Conservation (phyloP, 2,113 vertebrate species). For the Cavia aperea region DNA sequence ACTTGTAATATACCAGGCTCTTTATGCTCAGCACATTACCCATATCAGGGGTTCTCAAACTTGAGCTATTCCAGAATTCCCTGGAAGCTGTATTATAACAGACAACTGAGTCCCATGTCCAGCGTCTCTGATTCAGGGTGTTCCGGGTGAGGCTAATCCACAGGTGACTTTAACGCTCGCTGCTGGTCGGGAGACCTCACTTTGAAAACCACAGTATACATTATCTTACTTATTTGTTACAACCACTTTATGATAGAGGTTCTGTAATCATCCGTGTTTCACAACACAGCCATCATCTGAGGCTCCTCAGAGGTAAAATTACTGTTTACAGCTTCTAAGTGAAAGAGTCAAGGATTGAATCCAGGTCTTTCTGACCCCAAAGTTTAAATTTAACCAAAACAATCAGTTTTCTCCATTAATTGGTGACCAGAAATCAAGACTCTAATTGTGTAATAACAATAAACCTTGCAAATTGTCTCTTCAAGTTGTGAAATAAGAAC, state of each 20-base stretch:
- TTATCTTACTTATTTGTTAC: conserved; percentile 23
- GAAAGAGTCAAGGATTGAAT: not conserved
- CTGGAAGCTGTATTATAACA: not conserved
- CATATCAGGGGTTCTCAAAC: not conserved
- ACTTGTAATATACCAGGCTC: not conserved
- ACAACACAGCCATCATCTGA: not conserved
- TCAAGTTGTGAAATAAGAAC: conserved; percentile 25
- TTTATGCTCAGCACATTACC: not conserved
- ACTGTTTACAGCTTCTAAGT: not conserved
- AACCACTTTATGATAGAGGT: not conserved
- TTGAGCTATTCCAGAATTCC: not conserved
- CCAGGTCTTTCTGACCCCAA: not conserved
- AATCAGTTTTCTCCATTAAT: not conserved
- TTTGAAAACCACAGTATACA: not conserved
- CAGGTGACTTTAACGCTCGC: not conserved
- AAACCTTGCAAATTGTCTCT: conserved; percentile 1
- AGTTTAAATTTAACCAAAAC: conserved; percentile 9
- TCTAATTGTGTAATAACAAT: not conserved
- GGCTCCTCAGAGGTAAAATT: conserved; percentile 2
- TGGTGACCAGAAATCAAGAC: conserved; percentile 27
- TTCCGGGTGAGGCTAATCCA: not conserved
- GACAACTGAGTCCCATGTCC: not conserved
- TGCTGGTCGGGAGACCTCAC: not conserved
- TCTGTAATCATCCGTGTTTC: not conserved
- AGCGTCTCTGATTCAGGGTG: not conserved